Evolutionary conservation across 2,888 invertebrate species (phyloP).

Genomic region (Drosophila dives): DNA sequence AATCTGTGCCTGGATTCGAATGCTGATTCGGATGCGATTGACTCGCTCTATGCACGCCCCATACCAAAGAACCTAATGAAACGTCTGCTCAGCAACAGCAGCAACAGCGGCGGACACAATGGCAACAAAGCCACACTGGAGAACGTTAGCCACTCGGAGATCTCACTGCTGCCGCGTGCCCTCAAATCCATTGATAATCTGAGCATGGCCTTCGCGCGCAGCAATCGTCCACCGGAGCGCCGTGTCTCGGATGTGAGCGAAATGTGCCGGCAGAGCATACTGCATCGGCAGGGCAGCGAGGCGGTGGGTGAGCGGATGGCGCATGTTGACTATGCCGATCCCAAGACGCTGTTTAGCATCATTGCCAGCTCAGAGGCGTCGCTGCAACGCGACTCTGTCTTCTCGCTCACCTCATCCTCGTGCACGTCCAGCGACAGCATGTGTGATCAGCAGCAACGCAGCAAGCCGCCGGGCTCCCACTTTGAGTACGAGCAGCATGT

Average conservation of each 20-base stretch:
- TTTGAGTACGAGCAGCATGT: constrained; percentile 91
- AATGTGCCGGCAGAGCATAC: constrained; percentile 84
- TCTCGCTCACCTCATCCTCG: constrained; percentile 83
- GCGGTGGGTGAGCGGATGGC: constrained; percentile 95
- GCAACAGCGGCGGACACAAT: constrained; percentile 28
- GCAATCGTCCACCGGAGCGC: constrained; percentile 82
- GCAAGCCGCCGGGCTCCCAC: constrained; percentile 84
- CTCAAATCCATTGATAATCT: constrained; percentile 80
- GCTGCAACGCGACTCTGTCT: constrained; percentile 83
- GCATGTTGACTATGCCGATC: constrained; percentile 94
- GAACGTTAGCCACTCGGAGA: constrained; percentile 79
- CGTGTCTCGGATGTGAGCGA: constrained; percentile 83
- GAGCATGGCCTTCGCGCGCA: constrained; percentile 73
- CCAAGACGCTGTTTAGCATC: constrained; percentile 87
- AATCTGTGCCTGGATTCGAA: constrained; percentile 56
- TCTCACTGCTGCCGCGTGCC: constrained; percentile 77
- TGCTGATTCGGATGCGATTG: constrained; percentile 34
- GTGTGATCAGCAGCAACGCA: constrained; percentile 75
- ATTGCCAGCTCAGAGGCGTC: constrained; percentile 72
- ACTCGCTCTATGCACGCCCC: constrained; percentile 66
- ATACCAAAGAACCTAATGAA: constrained; percentile 81
- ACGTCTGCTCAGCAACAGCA: constrained; percentile 70
- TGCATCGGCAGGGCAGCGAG: constrained; percentile 92
- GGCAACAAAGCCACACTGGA: constrained; percentile 60
- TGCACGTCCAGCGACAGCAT: constrained; percentile 83